Evolutionary conservation across 2,888 invertebrate species (phyloP), one percentile per base, ranked within the genome.

Genomic region (Chironomus riparius): DNA sequence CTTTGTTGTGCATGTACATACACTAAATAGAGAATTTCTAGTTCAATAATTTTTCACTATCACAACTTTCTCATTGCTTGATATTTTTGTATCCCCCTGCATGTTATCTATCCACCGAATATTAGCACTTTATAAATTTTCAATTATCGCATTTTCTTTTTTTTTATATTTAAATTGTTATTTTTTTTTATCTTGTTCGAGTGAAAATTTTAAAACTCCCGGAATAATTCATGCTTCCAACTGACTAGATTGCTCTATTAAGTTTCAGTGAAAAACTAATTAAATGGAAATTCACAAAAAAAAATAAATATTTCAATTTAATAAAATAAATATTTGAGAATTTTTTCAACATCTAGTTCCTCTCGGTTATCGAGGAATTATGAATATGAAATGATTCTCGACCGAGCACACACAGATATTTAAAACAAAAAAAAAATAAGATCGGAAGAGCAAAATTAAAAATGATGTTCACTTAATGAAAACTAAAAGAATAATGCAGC

Each of bases 401-500:
- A 56, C 15, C 56, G 56, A 56, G 56, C 38, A 38, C 38, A 38
- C 38, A 38, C 18, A 15, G 50, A n/a, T n/a, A n/a, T n/a, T n/a
- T n/a, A n/a, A n/a, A n/a, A n/a, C n/a, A n/a, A n/a, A 22, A 18
- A 18, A 68, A 38, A 68, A 38, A 47, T 47, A 24, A 68, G 12
- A 47, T 13, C n/a, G 68, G 21, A 10, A 38, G 74, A 74, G 74
- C 74, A 7, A 74, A 74, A 48, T 48, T 65, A 47, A 28, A 68
- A 74, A 69, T 47, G 82, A 82, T 83, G 82, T 81, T 81, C 79
- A 81, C 83, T 81, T 81, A 79, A 83, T 82, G 82, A 81, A 81
- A 81, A 82, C 83, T 82, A 81, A 83, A 82, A 81, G 81, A 82
- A 82, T 81, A 83, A 83, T 84, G 83, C 83, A 84, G 83, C 83